These are phyloP conservation scores for Kryptolebias ocellatus DNA, from an alignment of 2,797 vertebrate genomes.

Conservation along the genomic window DNA sequence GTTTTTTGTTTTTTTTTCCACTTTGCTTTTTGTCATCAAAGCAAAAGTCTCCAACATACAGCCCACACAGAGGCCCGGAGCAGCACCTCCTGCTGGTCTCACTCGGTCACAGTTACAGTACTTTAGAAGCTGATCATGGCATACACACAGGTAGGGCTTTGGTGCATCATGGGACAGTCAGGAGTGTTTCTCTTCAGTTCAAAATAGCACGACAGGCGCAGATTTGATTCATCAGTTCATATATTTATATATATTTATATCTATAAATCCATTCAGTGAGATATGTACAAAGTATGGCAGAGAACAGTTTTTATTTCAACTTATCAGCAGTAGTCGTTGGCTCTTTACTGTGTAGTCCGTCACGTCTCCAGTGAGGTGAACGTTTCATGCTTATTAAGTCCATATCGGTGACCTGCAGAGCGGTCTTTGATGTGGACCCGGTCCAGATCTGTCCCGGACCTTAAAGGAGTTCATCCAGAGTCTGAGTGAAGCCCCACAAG, in stretches of 20 bases:
- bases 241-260: constrained; percentile 65
- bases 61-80: constrained; percentile 30
- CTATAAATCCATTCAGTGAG: constrained; percentile 73
- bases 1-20: background rate
- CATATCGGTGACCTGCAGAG: constrained; percentile 27
- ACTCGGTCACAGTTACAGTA: constrained; percentile 55
- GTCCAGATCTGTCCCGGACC: constrained; percentile 32
- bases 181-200: constrained; percentile 45
- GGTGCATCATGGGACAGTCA: constrained; percentile 73
- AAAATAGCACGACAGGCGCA: constrained; percentile 30
- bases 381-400: constrained; percentile 65
- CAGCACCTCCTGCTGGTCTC: constrained; percentile 33
- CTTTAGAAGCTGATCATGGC: constrained; percentile 47
- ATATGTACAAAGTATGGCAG: constrained; percentile 76
- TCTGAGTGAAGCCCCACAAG: constrained; percentile 43
- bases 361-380: constrained; percentile 61
- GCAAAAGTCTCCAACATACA: constrained; percentile 31
- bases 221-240: constrained; percentile 57
- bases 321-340: constrained; percentile 58
- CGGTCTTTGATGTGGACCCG: constrained; percentile 37
- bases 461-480: constrained; percentile 54
- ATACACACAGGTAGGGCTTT: constrained; percentile 67
- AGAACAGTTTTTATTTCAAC: constrained; percentile 59
- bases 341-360: constrained; percentile 52
- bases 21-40: background rate